These are phyloP conservation scores for Ibidorhyncha struthersii DNA, from an alignment of 2,113 vertebrate species.

Conservation along the genomic window DNA sequence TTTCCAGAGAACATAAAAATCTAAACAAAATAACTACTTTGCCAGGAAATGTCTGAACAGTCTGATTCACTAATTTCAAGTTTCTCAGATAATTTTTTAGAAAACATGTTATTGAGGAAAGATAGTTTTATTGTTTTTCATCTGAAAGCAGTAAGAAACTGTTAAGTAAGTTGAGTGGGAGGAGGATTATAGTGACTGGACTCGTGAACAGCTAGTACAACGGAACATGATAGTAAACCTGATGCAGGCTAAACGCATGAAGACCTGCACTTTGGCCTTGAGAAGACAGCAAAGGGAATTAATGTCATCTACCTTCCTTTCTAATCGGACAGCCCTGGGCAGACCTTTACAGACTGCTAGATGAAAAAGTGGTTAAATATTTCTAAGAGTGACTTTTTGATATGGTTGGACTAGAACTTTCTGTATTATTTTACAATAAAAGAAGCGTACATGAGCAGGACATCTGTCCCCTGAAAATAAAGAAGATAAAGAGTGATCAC, in stretches of 20 bases:
- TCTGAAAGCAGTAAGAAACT: not conserved
- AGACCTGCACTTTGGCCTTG: not conserved
- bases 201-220: not conserved
- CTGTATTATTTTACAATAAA: not conserved
- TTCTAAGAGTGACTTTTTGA: not conserved
- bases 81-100: not conserved
- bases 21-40: not conserved
- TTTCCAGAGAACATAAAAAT: not conserved
- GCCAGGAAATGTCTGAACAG: not conserved
- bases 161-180: not conserved
- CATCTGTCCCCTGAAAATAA: not conserved
- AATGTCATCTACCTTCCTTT: not conserved
- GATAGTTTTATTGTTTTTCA: not conserved
- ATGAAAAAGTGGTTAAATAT: not conserved
- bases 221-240: not conserved
- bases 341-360: not conserved
- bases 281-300: not conserved
- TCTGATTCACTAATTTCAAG: not conserved
- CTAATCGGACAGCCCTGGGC: not conserved
- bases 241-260: not conserved
- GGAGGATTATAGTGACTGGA: not conserved
- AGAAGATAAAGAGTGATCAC: not conserved
- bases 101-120: not conserved
- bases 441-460: not conserved
- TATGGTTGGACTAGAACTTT: not conserved